These are phyloP conservation scores for Loriculus beryllinus DNA, from an alignment of 2,797 vertebrate genomes.

Conservation along the genomic window DNA sequence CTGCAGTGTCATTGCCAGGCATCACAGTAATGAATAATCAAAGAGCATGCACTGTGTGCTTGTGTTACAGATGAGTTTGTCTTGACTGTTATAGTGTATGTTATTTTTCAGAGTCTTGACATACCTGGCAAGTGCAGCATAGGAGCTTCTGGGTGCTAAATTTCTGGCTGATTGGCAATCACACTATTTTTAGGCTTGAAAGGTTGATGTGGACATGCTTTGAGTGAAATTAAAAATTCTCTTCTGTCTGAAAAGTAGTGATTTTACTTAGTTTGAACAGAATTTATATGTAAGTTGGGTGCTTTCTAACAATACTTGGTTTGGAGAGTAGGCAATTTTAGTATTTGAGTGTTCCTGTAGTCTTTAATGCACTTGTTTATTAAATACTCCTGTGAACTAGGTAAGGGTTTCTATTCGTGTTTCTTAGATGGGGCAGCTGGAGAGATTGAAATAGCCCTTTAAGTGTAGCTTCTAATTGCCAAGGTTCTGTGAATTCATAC, in stretches of 20 bases:
- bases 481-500: not conserved
- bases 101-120: conserved; percentile 54
- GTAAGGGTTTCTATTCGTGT: not conserved
- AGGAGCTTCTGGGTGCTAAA: conserved; percentile 36
- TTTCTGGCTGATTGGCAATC: conserved; percentile 43
- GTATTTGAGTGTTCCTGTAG: not conserved
- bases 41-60: not conserved
- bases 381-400: not conserved
- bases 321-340: not conserved
- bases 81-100: conserved; percentile 18
- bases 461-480: not conserved
- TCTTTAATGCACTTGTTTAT: not conserved
- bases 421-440: not conserved
- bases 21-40: not conserved
- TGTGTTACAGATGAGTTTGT: conserved; percentile 36
- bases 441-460: not conserved
- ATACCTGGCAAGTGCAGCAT: conserved; percentile 46
- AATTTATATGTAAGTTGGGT: not conserved
- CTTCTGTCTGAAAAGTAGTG: not conserved
- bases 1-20: not conserved
- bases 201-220: not conserved
- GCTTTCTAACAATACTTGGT: not conserved
- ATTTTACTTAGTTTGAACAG: not conserved
- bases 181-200: not conserved
- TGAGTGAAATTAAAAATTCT: not conserved